These are phyloP conservation scores for Boloria selene DNA, from an alignment of 2,888 invertebrate genomes.

Conservation along the genomic window DNA sequence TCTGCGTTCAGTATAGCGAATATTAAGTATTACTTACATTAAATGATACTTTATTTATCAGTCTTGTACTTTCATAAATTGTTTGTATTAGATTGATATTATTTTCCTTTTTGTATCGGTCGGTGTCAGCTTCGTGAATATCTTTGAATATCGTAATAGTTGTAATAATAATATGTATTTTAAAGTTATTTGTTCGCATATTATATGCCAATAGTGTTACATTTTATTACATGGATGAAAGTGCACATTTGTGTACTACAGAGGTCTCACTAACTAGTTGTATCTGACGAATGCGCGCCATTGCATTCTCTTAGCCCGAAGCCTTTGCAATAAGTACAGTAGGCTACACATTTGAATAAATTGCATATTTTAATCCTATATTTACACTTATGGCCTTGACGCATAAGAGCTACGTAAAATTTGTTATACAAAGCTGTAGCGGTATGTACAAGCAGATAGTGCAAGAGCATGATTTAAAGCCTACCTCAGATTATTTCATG, in stretches of 20 bases:
- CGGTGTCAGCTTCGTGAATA: too few relatives aligned
- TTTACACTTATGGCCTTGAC: constrained; percentile 19
- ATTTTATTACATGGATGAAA: too few relatives aligned
- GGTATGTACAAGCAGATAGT: constrained; percentile 33
- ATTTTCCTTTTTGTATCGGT: not conserved
- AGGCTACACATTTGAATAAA: constrained; percentile 22
- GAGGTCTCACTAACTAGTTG: constrained; percentile 46
- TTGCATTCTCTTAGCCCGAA: constrained; percentile 47
- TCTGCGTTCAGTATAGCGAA: constrained; percentile 12
- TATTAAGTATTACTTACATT: constrained; percentile 22
- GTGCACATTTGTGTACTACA: constrained; percentile 11
- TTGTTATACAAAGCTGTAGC: constrained; percentile 18
- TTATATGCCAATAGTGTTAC: too few relatives aligned
- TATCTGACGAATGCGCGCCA: constrained; percentile 53
- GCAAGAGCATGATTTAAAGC: constrained; percentile 38
- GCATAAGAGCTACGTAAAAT: constrained; percentile 25
- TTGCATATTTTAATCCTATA: constrained; percentile 23
- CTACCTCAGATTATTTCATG: constrained; percentile 57
- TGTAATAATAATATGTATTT: too few relatives aligned
- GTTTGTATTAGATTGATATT: constrained; percentile 9
- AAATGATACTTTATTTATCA: constrained; percentile 21
- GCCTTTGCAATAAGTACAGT: constrained; percentile 37
- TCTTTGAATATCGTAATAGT: too few relatives aligned
- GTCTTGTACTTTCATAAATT: constrained; percentile 10
- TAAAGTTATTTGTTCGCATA: too few relatives aligned